Evolutionary conservation across 2,113 vertebrate genomes (phyloP), one percentile per base, ranked within the genome.

Genomic region (Syngnathus scovelli): DNA sequence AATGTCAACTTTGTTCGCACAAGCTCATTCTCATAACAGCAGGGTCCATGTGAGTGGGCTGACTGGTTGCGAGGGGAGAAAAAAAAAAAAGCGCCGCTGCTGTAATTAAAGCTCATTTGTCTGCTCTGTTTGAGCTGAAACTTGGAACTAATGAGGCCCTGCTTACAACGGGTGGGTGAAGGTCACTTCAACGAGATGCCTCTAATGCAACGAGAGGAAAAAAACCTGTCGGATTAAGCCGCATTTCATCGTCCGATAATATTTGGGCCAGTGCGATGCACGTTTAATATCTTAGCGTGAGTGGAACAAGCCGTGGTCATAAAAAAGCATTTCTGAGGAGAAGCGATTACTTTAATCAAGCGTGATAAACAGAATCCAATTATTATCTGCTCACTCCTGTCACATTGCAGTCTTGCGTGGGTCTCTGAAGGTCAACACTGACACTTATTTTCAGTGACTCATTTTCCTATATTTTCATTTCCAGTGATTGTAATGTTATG

Each of bases 51-150:
- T 60, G 69, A 72, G 52, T 2, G 18, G 68, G 48, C 59, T 8
- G 64, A 59, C 67, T 63, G 60, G 33, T 59, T 41, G 62, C 51
- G 62, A 7, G 18, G 48, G 15, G 48, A 36, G 46, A 61, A 55
- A 44, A 23, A 39, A 36, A 74, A 54, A 51, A 60, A 38, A 9
- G 27, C 12, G 1, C 68, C 69, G 59, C 65, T 68, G 60, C n/a
- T 70, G 38, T 79, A 73, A 82, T 81, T 78, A 76, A 68, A 69
- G 70, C 68, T 78, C 48, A 71, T 66, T 61, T 64, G 68, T 81
- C 61, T 66, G 72, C 61, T n/a, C 38, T 54, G 61, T 49, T 67
- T 64, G 61, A 68, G 74, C 74, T 9, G 58, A 71, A 33, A 67
- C 64, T 78, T 58, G 15, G 55, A 16, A 51, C 71, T 82, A 82